These are phyloP conservation scores for Prionace glauca DNA, from an alignment of 2,797 vertebrate species.

Conservation along the genomic window DNA sequence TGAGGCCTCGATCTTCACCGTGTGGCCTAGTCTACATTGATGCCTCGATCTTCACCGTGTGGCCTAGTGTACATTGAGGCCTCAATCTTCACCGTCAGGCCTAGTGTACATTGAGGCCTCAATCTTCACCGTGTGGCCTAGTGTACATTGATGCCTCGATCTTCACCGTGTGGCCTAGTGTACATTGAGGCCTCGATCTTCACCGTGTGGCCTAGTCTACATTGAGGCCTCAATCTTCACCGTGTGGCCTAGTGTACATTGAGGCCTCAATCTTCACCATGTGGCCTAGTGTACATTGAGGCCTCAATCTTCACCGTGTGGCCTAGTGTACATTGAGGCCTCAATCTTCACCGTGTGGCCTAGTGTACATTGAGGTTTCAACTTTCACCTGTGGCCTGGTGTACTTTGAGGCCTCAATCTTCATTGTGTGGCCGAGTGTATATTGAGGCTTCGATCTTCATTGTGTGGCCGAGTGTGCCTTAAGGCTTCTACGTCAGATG, in stretches of 20 bases:
- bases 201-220: too few species aligned
- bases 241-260: too few species aligned
- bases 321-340: background rate
- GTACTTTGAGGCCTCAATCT: background rate
- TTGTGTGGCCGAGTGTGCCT: too few species aligned
- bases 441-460: background rate
- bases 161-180: background rate
- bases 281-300: background rate
- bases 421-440: too few species aligned
- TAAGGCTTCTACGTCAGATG: background rate
- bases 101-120: background rate
- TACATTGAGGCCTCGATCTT: background rate
- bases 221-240: background rate
- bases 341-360: too few species aligned
- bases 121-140: too few species aligned
- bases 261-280: background rate
- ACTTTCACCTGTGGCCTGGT: background rate
- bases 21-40: too few species aligned
- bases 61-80: background rate
- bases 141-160: background rate
- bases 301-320: too few species aligned
- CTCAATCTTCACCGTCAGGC: too few species aligned
- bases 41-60: background rate
- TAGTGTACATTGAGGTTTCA: background rate
- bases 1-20: background rate